Evolutionary conservation across 2,888 invertebrate genomes (phyloP).

Genomic region (Corbicula japonica): DNA sequence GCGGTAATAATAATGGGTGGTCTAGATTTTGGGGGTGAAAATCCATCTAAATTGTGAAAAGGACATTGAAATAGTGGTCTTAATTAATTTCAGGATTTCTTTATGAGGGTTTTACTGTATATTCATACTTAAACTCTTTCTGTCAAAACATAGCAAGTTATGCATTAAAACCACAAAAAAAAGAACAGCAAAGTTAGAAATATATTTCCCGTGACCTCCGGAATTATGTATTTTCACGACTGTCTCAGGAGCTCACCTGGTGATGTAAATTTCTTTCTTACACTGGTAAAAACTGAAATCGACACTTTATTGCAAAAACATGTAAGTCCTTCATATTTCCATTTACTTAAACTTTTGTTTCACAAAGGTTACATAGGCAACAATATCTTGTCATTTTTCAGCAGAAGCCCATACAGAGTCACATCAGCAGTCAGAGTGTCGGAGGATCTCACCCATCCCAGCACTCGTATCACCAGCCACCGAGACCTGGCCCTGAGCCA

Average conservation of each 20-base stretch:
- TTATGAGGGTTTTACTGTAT: no score
- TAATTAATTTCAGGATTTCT: no score
- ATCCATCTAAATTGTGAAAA: no score
- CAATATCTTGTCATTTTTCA: slow-evolving; percentile 21
- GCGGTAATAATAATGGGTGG: no score
- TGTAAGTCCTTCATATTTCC: background rate
- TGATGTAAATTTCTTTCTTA: background rate
- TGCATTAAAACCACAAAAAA: no score
- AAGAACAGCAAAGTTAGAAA: no score
- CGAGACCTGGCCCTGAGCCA: slow-evolving; percentile 52
- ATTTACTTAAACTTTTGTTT: background rate
- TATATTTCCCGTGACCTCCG: no score
- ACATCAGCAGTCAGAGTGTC: slow-evolving; percentile 66
- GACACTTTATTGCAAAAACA: background rate
- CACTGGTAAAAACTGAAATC: background rate
- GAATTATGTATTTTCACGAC: no score
- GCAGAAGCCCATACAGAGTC: slow-evolving; percentile 72
- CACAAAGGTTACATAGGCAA: background rate
- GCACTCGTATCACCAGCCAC: slow-evolving; percentile 77
- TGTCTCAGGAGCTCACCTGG: background rate
- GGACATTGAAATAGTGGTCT: no score
- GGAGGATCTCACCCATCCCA: slow-evolving; percentile 66
- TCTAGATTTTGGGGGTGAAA: no score
- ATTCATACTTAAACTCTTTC: no score
- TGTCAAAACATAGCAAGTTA: no score